These are phyloP conservation scores for Pyrgilauda ruficollis DNA, from an alignment of 2,113 vertebrate genomes.

Conservation along the genomic window DNA sequence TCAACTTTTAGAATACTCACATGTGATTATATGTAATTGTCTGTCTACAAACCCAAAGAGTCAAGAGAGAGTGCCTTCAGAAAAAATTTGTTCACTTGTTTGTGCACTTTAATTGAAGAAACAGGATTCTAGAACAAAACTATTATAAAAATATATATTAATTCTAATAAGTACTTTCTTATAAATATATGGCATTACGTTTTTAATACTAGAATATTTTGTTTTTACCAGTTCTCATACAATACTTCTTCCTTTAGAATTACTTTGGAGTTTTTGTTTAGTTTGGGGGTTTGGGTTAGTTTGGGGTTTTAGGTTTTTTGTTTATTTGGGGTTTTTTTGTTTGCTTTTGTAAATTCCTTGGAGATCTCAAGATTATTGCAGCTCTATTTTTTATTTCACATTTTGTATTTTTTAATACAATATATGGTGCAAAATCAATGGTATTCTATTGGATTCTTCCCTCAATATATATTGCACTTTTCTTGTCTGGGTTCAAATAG, in stretches of 20 bases:
- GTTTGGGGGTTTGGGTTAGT: neutral
- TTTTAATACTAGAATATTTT: neutral
- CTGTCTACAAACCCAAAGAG: neutral
- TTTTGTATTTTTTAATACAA: neutral
- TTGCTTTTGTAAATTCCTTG: neutral
- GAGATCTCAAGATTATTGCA: neutral
- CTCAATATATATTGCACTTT: constrained; percentile 1
- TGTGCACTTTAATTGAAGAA: neutral
- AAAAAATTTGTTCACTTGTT: neutral
- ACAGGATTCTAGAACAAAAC: neutral
- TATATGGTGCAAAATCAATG: neutral
- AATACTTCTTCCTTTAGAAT: neutral
- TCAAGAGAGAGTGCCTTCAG: neutral
- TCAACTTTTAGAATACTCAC: neutral
- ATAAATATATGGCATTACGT: neutral
- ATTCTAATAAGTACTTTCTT: neutral
- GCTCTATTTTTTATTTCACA: neutral
- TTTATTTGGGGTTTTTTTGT: neutral
- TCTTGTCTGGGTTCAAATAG: constrained; percentile 4
- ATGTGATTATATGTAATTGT: neutral
- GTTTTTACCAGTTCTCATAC: neutral
- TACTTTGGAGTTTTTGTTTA: neutral
- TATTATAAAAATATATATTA: neutral
- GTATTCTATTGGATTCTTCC: neutral
- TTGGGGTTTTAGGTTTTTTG: neutral